A percentile compares a stretch with the other conserved stretches of the same genome.
Evolutionary conservation across 2,888 invertebrate species (phyloP).

Genomic region (Nomada fabriciana): DNA sequence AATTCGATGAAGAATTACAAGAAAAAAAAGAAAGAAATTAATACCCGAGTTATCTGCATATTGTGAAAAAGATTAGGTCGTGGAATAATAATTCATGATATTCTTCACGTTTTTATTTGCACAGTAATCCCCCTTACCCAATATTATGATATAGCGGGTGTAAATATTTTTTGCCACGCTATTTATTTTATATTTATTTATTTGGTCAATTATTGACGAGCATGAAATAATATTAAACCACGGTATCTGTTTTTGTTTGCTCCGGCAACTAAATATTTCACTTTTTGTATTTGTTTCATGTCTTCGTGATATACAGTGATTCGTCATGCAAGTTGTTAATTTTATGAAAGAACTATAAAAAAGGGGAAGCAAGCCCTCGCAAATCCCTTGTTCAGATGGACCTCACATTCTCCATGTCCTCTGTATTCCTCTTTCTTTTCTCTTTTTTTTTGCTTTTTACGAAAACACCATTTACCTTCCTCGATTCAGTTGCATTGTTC

Average conservation of each 20-base stretch:
- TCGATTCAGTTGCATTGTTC: conserved; percentile 21
- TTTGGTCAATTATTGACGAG: no score
- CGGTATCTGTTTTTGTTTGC: no score
- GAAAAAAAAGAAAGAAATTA: no score
- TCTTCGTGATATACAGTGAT: background rate
- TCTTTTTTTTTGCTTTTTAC: conserved; percentile 30
- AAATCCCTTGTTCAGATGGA: conserved; percentile 36
- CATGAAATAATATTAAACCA: no score
- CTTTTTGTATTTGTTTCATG: background rate
- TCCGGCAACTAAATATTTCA: background rate
- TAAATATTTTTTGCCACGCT: no score
- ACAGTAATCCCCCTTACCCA: no score
- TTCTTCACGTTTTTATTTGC: no score
- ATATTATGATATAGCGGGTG: no score
- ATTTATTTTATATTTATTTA: no score
- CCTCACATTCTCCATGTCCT: conserved; percentile 14
- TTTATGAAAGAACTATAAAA: conserved; percentile 14
- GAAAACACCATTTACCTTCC: conserved; percentile 42
- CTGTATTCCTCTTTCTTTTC: conserved; percentile 2
- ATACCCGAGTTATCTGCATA: no score
- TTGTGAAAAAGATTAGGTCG: no score
- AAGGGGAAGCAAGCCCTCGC: conserved; percentile 15
- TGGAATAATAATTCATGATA: no score
- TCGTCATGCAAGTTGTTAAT: conserved; percentile 19
- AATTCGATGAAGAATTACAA: background rate